These are phyloP conservation scores for Melitaea cinxia DNA, from an alignment of 1,140 invertebrate species.

Conservation along the genomic window DNA sequence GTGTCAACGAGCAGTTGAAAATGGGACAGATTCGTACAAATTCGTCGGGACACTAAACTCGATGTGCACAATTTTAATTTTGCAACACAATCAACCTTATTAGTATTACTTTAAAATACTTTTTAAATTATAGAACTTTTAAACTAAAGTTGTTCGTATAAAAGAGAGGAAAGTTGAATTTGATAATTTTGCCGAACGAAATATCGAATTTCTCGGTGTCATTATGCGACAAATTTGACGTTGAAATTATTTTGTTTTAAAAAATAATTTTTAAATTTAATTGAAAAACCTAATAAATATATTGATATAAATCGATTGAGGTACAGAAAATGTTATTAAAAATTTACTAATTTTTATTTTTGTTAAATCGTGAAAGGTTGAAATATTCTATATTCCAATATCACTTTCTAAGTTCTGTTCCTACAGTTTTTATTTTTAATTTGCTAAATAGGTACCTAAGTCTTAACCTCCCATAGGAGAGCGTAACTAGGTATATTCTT, in stretches of 20 bases:
- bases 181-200: conserved; percentile 31
- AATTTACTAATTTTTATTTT: no score
- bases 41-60: conserved; percentile 23
- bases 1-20: conserved; percentile 43
- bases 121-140: conserved; percentile 1
- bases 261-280: no score
- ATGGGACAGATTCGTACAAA: conserved; percentile 38
- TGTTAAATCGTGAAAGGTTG: no score
- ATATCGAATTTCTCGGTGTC: conserved; percentile 16
- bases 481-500: no score
- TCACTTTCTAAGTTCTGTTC: no score
- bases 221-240: conserved; percentile 4
- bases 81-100: conserved; percentile 16
- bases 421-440: no score
- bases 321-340: no score
- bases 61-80: conserved; percentile 19
- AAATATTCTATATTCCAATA: no score
- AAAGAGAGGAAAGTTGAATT: conserved; percentile 28
- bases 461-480: no score
- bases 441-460: no score
- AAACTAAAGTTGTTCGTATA: not conserved
- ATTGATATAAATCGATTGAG: not conserved
- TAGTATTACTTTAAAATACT: not conserved
- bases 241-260: not conserved
- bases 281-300: no score